A percentile compares a stretch with the other conserved stretches of the same genome.
Conservation (phyloP, 2,888 invertebrate genomes). For the Drosophila infuscata region DNA sequence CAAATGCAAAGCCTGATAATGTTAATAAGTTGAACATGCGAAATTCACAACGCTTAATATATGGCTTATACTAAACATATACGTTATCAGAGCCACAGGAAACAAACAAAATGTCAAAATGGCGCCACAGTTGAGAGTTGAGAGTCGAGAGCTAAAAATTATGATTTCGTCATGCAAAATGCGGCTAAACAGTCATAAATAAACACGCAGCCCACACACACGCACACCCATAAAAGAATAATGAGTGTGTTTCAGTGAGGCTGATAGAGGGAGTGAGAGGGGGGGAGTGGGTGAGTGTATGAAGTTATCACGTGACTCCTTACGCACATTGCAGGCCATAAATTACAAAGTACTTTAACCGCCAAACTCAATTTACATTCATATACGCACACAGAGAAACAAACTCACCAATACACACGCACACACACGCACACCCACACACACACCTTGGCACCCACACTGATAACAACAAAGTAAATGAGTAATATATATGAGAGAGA, state of each 20-base stretch:
- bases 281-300: conserved; percentile 37
- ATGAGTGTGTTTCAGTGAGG: conserved; percentile 39
- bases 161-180: conserved; percentile 79
- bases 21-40: conserved; percentile 64
- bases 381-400: conserved; percentile 28
- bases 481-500: conserved; percentile 24
- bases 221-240: conserved; percentile 54
- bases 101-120: conserved; percentile 72
- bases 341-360: conserved; percentile 79
- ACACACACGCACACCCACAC: conserved; percentile 13
- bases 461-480: conserved; percentile 60
- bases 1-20: conserved; percentile 60
- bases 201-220: conserved; percentile 44
- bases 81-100: conserved; percentile 51
- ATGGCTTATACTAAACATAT: conserved; percentile 67
- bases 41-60: conserved; percentile 51
- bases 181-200: conserved; percentile 75
- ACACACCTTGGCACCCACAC: conserved; percentile 31
- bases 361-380: conserved; percentile 75
- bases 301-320: conserved; percentile 79
- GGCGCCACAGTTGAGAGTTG: conserved; percentile 30
- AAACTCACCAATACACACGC: conserved; percentile 1
- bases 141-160: conserved; percentile 55
- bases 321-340: conserved; percentile 79
- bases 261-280: neutral